These are phyloP conservation scores for Ips typographus DNA, from an alignment of 1,140 invertebrate species.

Conservation along the genomic window DNA sequence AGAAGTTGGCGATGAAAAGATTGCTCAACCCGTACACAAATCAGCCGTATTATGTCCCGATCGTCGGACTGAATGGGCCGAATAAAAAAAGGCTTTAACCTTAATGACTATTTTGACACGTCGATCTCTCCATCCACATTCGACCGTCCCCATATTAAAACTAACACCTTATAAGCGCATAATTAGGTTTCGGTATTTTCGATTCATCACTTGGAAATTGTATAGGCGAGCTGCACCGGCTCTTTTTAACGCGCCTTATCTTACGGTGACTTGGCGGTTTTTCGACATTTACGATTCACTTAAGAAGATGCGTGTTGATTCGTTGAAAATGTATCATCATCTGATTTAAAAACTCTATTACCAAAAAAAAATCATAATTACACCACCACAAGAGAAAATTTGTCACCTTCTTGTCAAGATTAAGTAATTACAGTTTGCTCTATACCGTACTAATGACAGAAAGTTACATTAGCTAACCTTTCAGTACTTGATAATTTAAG, in stretches of 20 bases:
- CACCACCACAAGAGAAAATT: no score
- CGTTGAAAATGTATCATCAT: no score
- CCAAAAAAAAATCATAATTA: no score
- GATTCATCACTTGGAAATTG: slow-evolving; percentile 27
- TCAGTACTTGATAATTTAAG: no score
- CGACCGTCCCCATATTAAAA: slow-evolving; percentile 14
- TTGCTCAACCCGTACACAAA: neutral
- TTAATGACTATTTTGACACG: slow-evolving; percentile 30
- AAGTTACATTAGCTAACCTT: no score
- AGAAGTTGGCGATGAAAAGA: neutral
- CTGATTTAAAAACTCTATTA: no score
- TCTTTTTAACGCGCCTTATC: slow-evolving; percentile 4
- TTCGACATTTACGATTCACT: slow-evolving; percentile 18
- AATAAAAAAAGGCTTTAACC: slow-evolving; percentile 7
- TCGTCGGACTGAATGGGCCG: slow-evolving; percentile 5
- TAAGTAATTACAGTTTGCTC: no score
- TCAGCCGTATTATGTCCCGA: slow-evolving; percentile 1
- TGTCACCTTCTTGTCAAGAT: no score
- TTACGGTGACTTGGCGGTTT: slow-evolving; percentile 19
- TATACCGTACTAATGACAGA: no score
- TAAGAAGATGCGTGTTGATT: neutral
- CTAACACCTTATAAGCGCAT: slow-evolving; percentile 26
- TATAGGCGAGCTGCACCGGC: slow-evolving; percentile 4
- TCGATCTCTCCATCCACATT: slow-evolving; percentile 18
- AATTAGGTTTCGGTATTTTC: slow-evolving; percentile 25